phyloP scores from a whole-genome alignment of 2,113 vertebrate species.

The Malurus melanocephalus region DNA sequence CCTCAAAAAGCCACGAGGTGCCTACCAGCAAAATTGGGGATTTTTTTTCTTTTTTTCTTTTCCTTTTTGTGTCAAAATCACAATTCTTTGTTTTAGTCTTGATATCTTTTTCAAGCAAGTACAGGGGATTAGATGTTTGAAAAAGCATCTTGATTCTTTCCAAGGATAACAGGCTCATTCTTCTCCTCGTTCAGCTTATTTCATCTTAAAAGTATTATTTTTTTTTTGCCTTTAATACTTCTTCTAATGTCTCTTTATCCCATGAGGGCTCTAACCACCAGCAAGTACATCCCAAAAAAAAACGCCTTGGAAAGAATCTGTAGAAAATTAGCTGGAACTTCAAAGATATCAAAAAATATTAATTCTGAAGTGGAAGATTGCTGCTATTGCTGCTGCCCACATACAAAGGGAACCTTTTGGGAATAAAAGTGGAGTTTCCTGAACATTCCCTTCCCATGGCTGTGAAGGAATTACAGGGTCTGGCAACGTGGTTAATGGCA shows the following conservation, averaged over 20 bases:
- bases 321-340: slow-evolving; percentile 40
- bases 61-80: neutral
- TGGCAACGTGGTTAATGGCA: neutral
- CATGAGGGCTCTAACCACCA: neutral
- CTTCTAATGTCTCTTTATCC: neutral
- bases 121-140: slow-evolving; percentile 1
- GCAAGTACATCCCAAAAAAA: neutral
- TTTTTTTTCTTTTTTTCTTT: neutral
- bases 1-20: slow-evolving; percentile 37
- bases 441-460: neutral
- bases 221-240: neutral
- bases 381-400: neutral
- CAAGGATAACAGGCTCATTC: neutral
- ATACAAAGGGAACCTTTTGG: neutral
- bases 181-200: neutral
- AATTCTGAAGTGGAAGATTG: neutral
- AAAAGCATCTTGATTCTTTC: slow-evolving; percentile 26
- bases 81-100: slow-evolving; percentile 18
- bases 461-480: neutral
- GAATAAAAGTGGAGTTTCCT: neutral
- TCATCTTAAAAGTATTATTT: neutral
- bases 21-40: slow-evolving; percentile 12
- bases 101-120: neutral
- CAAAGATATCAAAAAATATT: slow-evolving; percentile 16
- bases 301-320: neutral